A percentile compares a stretch with the other conserved stretches of the same genome.
Evolutionary conservation across 2,888 invertebrate genomes (phyloP).

Genomic region (Pseudococcus viburni): DNA sequence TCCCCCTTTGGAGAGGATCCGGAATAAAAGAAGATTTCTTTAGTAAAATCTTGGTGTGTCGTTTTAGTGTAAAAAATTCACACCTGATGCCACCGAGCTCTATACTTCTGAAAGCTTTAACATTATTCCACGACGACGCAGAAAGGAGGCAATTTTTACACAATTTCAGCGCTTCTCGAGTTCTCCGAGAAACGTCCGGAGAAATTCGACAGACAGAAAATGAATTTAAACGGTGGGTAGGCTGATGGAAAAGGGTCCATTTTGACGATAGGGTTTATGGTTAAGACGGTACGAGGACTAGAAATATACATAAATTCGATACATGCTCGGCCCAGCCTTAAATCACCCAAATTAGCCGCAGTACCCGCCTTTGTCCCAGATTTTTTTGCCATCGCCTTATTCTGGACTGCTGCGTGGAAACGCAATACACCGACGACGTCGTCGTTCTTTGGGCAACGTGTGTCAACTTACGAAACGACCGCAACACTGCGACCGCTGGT

Average conservation of each 20-base stretch:
- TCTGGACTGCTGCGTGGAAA: background rate
- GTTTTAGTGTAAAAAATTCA: background rate
- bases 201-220: background rate
- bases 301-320: conserved; percentile 7
- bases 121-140: background rate
- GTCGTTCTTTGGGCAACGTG: background rate
- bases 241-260: background rate
- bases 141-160: background rate
- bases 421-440: background rate
- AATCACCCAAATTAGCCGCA: background rate
- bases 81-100: conserved; percentile 21
- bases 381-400: background rate
- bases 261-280: background rate
- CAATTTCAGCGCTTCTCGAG: background rate
- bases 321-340: background rate
- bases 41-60: background rate
- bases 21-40: conserved; percentile 14
- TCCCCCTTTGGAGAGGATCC: background rate
- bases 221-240: background rate
- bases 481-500: background rate
- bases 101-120: background rate
- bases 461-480: background rate
- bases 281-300: background rate
- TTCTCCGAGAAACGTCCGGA: background rate
- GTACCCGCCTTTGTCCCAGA: background rate